Percentiles rank a stretch among this genome's conserved stretches.
phyloP scores from a whole-genome alignment of 2,113 vertebrate genomes.

The Taxidea taxus region DNA sequence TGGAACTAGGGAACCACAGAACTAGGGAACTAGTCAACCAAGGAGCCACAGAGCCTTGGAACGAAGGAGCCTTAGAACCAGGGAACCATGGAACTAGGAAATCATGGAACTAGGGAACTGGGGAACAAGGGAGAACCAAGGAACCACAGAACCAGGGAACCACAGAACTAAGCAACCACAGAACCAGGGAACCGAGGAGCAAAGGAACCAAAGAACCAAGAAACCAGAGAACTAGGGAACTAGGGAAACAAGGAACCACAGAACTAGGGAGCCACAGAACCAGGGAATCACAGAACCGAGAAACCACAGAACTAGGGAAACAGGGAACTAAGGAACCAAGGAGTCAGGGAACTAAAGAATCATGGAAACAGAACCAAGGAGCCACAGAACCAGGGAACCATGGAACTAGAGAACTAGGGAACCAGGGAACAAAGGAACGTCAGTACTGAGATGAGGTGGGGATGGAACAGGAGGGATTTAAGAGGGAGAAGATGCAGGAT shows the following conservation, averaged over 20 bases:
- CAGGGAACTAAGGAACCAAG: background rate
- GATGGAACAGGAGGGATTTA: fast-evolving
- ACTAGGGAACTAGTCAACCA: too few species aligned
- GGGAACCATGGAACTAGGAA: background rate
- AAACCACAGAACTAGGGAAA: background rate
- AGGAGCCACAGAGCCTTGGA: background rate
- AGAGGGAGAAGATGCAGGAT: background rate
- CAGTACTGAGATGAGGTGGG: fast-evolving
- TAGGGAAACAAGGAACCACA: fast-evolving
- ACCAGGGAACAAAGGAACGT: too few species aligned
- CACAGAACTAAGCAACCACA: background rate
- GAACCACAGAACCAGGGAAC: background rate
- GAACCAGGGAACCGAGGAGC: background rate
- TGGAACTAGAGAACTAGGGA: too few species aligned
- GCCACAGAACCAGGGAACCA: background rate
- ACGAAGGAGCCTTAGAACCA: background rate
- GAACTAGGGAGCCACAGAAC: background rate
- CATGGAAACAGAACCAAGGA: background rate
- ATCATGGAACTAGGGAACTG: background rate
- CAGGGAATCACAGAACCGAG: too few species aligned
- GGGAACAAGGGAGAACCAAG: too few species aligned
- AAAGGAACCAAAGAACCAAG: background rate
- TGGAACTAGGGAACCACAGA: background rate
- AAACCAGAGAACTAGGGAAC: fast-evolving
- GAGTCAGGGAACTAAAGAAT: fast-evolving